These are phyloP conservation scores for Regulus satrapa DNA, from an alignment of 2,113 vertebrate genomes.

Conservation along the genomic window DNA sequence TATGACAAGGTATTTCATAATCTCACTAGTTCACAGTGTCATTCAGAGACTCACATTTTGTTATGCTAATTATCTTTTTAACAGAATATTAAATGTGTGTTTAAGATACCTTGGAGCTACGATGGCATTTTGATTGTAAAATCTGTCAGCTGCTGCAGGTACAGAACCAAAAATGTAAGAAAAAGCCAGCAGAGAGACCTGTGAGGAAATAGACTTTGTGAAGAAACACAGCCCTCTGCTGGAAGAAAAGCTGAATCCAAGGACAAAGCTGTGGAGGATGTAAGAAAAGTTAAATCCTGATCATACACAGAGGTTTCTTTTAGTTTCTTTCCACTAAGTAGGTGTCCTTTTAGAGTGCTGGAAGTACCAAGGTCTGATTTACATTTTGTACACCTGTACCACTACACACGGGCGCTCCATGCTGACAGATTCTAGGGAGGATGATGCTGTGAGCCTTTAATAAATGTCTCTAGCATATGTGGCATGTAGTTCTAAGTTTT, in stretches of 20 bases:
- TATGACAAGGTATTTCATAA: background rate
- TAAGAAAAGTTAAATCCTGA: conserved; percentile 68
- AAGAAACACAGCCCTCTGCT: conserved; percentile 74
- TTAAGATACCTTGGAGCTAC: conserved; percentile 73
- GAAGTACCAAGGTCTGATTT: background rate
- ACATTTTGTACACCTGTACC: accelerated
- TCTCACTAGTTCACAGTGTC: background rate
- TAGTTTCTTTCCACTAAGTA: background rate
- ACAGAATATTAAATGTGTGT: conserved; percentile 73
- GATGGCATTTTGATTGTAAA: conserved; percentile 69
- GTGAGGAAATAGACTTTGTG: conserved; percentile 72
- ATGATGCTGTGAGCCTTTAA: background rate
- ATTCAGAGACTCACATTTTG: background rate
- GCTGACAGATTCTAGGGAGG: accelerated
- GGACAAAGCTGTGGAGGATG: conserved; percentile 12
- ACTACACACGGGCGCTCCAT: too few species aligned
- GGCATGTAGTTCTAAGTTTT: background rate
- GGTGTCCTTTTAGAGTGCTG: background rate
- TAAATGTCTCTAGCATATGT: background rate
- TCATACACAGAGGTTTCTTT: background rate
- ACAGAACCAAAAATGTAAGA: conserved; percentile 54
- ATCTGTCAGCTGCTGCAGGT: conserved; percentile 28
- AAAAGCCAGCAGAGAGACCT: conserved; percentile 58
- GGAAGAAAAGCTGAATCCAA: conserved; percentile 73
- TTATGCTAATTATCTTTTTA: background rate